phyloP scores from a whole-genome alignment of 2,797 vertebrate genomes.

The Malurus leucopterus region DNA sequence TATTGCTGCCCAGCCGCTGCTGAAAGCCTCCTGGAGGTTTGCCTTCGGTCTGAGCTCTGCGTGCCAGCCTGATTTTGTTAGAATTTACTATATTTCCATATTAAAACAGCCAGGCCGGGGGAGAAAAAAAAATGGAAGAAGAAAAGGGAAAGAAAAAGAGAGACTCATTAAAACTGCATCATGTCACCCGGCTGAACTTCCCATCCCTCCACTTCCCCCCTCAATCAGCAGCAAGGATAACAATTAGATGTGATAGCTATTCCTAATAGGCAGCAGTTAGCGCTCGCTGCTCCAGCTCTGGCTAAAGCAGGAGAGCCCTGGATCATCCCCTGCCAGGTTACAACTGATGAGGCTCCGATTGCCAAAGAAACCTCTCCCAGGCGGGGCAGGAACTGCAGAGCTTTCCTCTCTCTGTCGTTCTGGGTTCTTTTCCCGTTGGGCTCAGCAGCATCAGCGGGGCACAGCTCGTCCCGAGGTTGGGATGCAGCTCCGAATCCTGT shows the following conservation, averaged over 20 bases:
- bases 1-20: not conserved
- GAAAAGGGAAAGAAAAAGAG: constrained; percentile 27
- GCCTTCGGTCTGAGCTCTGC: not conserved
- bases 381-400: not conserved
- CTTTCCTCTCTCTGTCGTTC: not conserved
- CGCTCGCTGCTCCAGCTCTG: not conserved
- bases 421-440: fast-evolving
- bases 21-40: constrained; percentile 27
- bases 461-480: not conserved
- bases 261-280: constrained; percentile 5
- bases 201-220: constrained; percentile 45
- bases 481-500: not conserved
- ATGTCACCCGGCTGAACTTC: constrained; percentile 50
- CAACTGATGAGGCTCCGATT: not conserved
- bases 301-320: not conserved
- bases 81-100: constrained; percentile 32
- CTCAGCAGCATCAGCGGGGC: fast-evolving
- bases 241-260: constrained; percentile 38
- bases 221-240: constrained; percentile 43
- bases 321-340: not conserved
- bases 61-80: constrained; percentile 17
- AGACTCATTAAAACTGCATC: constrained; percentile 58
- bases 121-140: not conserved
- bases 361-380: not conserved
- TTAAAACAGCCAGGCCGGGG: not conserved